Percentiles rank a stretch among this genome's conserved stretches.
Conservation (phyloP, 2,888 invertebrate genomes). For the Dolichomitus sp. region DNA sequence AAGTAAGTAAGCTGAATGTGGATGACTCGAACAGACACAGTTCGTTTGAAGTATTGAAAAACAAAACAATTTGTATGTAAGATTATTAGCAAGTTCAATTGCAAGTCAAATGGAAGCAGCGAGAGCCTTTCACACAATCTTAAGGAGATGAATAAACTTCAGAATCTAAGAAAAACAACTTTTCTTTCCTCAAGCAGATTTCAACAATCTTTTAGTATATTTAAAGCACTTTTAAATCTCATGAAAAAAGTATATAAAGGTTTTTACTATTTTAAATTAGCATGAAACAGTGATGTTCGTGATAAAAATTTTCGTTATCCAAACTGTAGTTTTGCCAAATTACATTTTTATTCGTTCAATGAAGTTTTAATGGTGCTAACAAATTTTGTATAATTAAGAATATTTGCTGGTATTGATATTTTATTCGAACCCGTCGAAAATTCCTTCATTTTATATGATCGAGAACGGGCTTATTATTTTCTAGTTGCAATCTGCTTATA, state of each 20-base stretch:
- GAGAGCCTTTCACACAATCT: neutral
- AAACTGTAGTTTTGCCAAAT: too few species aligned
- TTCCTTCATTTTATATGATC: neutral
- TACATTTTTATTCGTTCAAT: neutral
- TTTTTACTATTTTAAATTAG: too few species aligned
- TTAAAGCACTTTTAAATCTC: neutral
- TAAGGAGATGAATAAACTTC: neutral
- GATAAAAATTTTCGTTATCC: too few species aligned
- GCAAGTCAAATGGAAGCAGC: slow-evolving; percentile 2
- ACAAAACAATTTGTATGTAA: neutral
- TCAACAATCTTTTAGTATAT: neutral
- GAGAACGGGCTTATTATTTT: neutral
- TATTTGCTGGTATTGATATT: neutral
- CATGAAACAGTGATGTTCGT: too few species aligned
- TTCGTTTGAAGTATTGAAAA: too few species aligned
- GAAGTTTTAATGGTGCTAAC: neutral
- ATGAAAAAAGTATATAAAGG: neutral
- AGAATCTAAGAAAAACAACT: neutral
- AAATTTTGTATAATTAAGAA: neutral
- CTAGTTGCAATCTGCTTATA: neutral
- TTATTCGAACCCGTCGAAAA: neutral
- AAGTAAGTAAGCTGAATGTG: too few species aligned
- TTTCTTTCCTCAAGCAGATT: neutral
- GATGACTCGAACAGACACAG: too few species aligned
- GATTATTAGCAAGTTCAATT: neutral